Evolutionary conservation across 1,140 invertebrate species (phyloP).

Genomic region (Mercenaria mercenaria): DNA sequence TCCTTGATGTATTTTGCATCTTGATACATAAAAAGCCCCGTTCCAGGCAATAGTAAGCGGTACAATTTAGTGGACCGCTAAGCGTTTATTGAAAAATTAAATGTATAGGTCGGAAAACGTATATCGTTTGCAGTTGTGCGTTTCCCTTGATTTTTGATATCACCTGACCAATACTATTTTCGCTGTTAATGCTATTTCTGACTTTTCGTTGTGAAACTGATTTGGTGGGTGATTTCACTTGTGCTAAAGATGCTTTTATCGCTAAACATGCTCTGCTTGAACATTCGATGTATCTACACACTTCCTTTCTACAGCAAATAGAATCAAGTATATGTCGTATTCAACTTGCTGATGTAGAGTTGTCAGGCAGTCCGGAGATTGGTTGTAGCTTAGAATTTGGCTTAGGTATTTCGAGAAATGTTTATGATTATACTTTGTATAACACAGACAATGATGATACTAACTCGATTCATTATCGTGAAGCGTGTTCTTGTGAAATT

Average conservation of each 20-base stretch:
- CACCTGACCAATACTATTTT: background rate
- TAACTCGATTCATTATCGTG: background rate
- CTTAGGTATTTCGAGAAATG: background rate
- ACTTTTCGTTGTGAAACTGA: background rate
- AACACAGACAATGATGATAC: background rate
- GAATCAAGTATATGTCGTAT: background rate
- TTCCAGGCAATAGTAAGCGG: background rate
- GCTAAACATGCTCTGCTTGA: conserved; percentile 31
- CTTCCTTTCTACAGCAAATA: background rate
- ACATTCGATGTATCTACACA: background rate
- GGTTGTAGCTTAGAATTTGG: background rate
- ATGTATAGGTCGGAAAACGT: conserved; percentile 9
- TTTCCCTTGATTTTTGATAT: background rate
- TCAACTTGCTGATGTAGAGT: background rate
- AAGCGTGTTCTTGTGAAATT: background rate
- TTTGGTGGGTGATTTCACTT: background rate
- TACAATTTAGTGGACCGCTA: too few relatives aligned
- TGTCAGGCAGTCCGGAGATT: background rate
- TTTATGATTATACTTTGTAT: background rate
- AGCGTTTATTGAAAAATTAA: background rate
- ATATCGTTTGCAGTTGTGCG: conserved; percentile 8
- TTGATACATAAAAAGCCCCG: background rate
- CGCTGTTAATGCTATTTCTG: background rate
- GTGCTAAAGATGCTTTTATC: conserved; percentile 23
- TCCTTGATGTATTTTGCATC: conserved; percentile 3